Base-by-base conservation (phyloP, 2,113 vertebrate genomes). In the Fregata magnificens region DNA sequence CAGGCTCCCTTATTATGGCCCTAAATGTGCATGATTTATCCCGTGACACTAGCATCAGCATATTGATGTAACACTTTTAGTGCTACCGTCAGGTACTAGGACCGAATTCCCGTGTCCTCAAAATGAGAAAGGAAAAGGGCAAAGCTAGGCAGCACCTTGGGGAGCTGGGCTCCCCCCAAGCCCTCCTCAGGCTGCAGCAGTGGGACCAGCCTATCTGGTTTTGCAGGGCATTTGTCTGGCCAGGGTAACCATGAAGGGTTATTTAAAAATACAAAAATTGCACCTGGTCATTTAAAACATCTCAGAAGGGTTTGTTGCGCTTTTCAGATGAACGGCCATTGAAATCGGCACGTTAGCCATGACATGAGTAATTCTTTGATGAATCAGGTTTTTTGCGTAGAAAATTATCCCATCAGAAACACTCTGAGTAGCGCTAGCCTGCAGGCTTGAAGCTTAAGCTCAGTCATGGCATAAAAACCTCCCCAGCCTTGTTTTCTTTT, bases 391-490 rank as follows among this genome's bases (percentile, higher is more conserved):
- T 94, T 94, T 76, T 93, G 74, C 89, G 94, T 87, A 89, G 95
- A 80, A 95, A 95, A 93, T 94, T 93, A 91, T 93, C 53, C 90
- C 67, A 86, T 85, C 87, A 96, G 84, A 93, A 96, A 82, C 84
- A 91, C 28, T 82, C 52, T 34, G 53, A 86, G 40, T 55, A 84
- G 63, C 0, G 2, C 42, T 95, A 90, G 67, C 83, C 90, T 92
- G 72, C 65, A 95, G 83, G 92, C 82, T 88, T 92, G 86, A 86
- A 86, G 72, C 55, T 70, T 92, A 77, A 95, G 18, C 56, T 88
- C 67, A 58, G 80, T 88, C 86, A 90, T 0, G 0, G 55, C 69
- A 42, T 38, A 82, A 71, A 92, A 86, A 40, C 62, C 66, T 86
- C 70, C 28, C 20, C 49, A 65, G 50, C 38, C 58, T 76, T 96